Percentiles rank a stretch among this genome's conserved stretches.
Conservation (phyloP, 2,888 invertebrate species). For the Cerceris rybyensis region DNA sequence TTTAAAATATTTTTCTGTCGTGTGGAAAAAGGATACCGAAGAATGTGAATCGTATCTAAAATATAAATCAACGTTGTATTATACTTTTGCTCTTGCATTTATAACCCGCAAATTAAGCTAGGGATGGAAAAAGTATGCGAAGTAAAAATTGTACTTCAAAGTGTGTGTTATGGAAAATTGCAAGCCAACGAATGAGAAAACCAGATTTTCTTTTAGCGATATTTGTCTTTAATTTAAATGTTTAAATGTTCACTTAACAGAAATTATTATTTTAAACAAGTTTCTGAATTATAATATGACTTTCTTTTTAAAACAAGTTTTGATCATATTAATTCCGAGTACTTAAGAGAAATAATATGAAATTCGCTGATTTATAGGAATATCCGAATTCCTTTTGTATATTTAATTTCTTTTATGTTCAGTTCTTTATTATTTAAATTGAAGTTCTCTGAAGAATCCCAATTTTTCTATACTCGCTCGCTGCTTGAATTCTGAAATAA, state of each 20-base stretch:
- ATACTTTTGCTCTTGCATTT: conserved; percentile 2
- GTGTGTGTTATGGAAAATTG: background rate
- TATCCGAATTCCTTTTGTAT: too few species aligned
- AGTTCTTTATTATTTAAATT: too few species aligned
- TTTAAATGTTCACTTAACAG: background rate
- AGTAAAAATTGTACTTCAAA: conserved; percentile 1
- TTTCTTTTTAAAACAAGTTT: too few species aligned
- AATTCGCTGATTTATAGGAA: too few species aligned
- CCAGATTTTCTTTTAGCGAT: background rate
- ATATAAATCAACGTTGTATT: conserved; percentile 13
- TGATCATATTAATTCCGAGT: too few species aligned
- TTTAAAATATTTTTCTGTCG: background rate
- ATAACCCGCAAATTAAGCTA: background rate
- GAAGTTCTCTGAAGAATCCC: too few species aligned
- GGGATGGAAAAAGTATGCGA: background rate
- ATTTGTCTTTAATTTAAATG: background rate
- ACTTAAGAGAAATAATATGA: too few species aligned
- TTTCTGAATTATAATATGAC: too few species aligned
- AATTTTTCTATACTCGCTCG: too few species aligned
- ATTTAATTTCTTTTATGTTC: too few species aligned
- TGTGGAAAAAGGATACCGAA: background rate
- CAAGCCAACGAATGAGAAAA: background rate
- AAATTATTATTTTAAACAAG: too few species aligned
- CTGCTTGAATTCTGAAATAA: too few species aligned
- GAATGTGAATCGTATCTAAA: background rate